phyloP scores from a whole-genome alignment of 2,113 vertebrate genomes.

The Mobula hypostoma region DNA sequence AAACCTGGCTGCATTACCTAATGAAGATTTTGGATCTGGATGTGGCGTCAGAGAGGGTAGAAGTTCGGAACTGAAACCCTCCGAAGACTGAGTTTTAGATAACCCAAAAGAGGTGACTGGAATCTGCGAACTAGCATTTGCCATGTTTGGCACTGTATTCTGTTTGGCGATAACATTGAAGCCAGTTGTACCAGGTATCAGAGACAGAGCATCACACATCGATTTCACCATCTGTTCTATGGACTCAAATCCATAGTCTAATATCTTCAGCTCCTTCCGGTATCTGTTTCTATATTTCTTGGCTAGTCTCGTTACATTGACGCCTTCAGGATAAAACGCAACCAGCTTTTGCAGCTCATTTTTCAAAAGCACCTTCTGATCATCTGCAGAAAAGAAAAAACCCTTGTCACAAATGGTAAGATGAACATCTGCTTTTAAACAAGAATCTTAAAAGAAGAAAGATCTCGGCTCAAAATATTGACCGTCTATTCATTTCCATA shows the following conservation, averaged over 20 bases:
- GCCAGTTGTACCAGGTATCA: neutral
- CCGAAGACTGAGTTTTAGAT: neutral
- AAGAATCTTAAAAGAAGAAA: neutral
- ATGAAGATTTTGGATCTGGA: neutral
- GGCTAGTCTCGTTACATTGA: neutral
- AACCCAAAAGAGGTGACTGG: neutral
- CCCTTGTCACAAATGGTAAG: neutral
- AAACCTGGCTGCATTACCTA: neutral
- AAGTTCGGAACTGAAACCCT: neutral
- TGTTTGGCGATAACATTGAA: neutral
- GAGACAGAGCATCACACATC: neutral
- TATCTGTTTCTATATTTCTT: neutral
- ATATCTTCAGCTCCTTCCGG: neutral
- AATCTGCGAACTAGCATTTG: neutral
- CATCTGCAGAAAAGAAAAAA: neutral
- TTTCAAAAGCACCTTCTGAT: neutral
- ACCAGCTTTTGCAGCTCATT: neutral
- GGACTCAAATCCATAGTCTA: neutral
- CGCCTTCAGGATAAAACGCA: neutral
- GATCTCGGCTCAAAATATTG: too few species aligned
- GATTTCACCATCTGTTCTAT: constrained; percentile 23
- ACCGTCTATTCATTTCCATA: too few species aligned
- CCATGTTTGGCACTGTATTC: too few species aligned
- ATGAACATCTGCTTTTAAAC: neutral
- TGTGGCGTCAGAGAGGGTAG: neutral